phyloP scores from a whole-genome alignment of 2,888 invertebrate genomes.

The Agonopterix subpropinquella region DNA sequence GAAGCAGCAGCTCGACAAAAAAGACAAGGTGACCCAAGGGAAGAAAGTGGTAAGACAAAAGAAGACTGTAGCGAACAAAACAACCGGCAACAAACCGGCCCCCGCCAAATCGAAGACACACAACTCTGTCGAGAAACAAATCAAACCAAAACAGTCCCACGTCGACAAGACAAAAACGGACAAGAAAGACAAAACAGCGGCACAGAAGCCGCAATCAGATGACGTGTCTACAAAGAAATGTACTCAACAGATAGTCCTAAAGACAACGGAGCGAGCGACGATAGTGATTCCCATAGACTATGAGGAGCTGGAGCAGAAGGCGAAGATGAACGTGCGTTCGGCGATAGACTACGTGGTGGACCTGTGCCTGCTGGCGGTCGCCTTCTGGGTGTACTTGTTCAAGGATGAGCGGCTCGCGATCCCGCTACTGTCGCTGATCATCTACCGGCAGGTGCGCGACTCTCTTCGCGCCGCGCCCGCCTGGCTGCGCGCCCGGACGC shows the following conservation, averaged over 20 bases:
- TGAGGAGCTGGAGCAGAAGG: slow-evolving; percentile 75
- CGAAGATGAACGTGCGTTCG: slow-evolving; percentile 80
- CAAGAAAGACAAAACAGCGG: slow-evolving; percentile 19
- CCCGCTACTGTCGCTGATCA: slow-evolving; percentile 84
- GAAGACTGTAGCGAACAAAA: slow-evolving; percentile 26
- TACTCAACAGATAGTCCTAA: slow-evolving; percentile 48
- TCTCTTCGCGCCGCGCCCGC: slow-evolving; percentile 75
- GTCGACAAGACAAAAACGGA: slow-evolving; percentile 19
- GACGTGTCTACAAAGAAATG: slow-evolving; percentile 30
- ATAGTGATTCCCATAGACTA: slow-evolving; percentile 68
- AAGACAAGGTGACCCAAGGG: slow-evolving; percentile 36
- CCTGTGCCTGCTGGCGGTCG: slow-evolving; percentile 82
- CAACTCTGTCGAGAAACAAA: slow-evolving; percentile 25
- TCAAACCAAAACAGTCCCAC: slow-evolving; percentile 16
- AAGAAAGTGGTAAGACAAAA: slow-evolving; percentile 27
- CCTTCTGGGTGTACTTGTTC: slow-evolving; percentile 88
- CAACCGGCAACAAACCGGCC: slow-evolving; percentile 20
- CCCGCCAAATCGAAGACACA: slow-evolving; percentile 22
- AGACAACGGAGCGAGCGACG: slow-evolving; percentile 60
- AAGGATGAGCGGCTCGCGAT: slow-evolving; percentile 87
- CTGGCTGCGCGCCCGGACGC: slow-evolving; percentile 65
- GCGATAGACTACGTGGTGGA: slow-evolving; percentile 84
- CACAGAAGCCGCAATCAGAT: slow-evolving; percentile 16
- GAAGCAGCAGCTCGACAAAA: slow-evolving; percentile 51
- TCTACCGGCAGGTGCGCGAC: slow-evolving; percentile 85